Base-by-base conservation (phyloP, 1,140 invertebrate species). In the Aphaenogaster floridana region DNA sequence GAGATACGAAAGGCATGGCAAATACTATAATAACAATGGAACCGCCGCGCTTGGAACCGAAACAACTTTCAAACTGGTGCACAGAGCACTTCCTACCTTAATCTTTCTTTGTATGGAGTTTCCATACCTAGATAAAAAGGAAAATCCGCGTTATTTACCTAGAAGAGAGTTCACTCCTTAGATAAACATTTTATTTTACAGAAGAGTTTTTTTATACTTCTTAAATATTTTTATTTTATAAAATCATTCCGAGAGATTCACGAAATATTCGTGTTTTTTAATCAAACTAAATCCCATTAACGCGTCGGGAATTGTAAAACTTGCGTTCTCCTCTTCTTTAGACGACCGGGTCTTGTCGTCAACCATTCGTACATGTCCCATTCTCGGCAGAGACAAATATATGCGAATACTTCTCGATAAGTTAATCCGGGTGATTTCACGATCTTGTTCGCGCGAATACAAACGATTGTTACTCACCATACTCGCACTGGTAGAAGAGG, bases 401-500 rank as follows among this genome's bases (percentile, higher is more conserved):
- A 36, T 42, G 13, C 17, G 4, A 57, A 15, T 13, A 50, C 3
- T 61, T 61, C 13, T 17, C 21, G 11, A 2, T 57, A 34, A 59
- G 15, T 57, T 11, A 74, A 48, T 45, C 7, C 48, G 13, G 2
- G 0, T 34, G 8, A 61, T 61, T 84, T 59, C 28, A 7, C 68
- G 28, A 71, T 59, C 15, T 72, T 74, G 5, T 45, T 63, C 13
- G 36, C 39, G 78, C 17, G 3, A 72, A 59, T 59, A 28, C 4
- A 68, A 79, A 45, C 13, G 39, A 63, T 76, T 79, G 52, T 86
- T 91, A 94, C 94, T 94, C 90, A 95, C 94, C 94, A 95, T 91
- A 94, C 94, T 92, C 93, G 94, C 92, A 94, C 93, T 93, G 94
- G 93, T 90, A 94, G 91, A 94, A 95, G 94, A 92, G 93, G 92